Evolutionary conservation across 2,888 invertebrate genomes (phyloP), one percentile per base, ranked within the genome.

Genomic region (Pristionchus arcanus): DNA sequence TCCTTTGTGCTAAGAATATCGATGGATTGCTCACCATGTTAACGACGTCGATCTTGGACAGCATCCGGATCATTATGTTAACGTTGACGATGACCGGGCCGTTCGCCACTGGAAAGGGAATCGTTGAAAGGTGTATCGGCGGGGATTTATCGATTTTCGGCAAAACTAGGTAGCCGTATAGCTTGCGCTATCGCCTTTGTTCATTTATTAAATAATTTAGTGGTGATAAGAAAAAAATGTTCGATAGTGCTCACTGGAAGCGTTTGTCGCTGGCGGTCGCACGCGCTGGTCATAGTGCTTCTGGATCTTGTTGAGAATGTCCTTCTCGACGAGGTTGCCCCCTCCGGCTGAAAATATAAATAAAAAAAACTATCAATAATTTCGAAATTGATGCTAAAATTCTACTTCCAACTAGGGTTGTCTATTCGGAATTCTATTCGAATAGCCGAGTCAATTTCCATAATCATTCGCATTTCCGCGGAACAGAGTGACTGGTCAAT

Each of bases 41-140:
- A 96, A 97, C 98, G 97, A 98, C 98, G 97, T 98, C 98, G 97
- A 98, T 98, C 96, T 98, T 98, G 96, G 97, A 97, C 96, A 98
- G 98, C 97, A 97, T 98, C 97, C 98, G 97, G 96, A 98, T 97
- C 97, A 98, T 98, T 97, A 98, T 97, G 97, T 98, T 98, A 96
- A 98, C 97, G 96, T 97, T 97, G 96, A 98, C 98, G 96, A 98
- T 97, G 96, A 98, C 98, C 96, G 98, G 98, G 96, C 98, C 98
- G 97, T 92, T 91, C 34, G 89, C 53, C 34, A 88, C 92, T 91
- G 90, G 9, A 77, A 55, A 25, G 42, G 5, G 21, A 34, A 13
- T 28, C 15, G n/a, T 28, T 77, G 3, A 21, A 77, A 3, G 25
- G 21, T 49, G 5, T 25, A n/a, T 81, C 15, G n/a, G n/a, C n/a